Conservation (phyloP, 2,888 invertebrate genomes). For the Amiota minor region DNA sequence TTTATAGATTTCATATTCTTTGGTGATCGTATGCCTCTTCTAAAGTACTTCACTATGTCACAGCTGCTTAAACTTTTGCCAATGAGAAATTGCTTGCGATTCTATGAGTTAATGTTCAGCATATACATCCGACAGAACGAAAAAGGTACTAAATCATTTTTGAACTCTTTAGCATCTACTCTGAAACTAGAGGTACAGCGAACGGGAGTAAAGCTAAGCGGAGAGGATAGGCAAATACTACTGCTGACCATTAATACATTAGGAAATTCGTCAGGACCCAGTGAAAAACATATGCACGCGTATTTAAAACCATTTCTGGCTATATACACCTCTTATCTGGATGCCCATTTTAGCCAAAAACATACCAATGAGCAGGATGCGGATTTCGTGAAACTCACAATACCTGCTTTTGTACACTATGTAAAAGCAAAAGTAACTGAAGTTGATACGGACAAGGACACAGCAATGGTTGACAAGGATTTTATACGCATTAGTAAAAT, state of each 20-base stretch:
- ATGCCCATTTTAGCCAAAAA: not conserved
- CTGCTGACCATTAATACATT: constrained; percentile 63
- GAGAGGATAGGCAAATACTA: constrained; percentile 57
- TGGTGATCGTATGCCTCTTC: constrained; percentile 63
- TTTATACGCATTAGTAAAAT: constrained; percentile 70
- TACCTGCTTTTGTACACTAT: constrained; percentile 52
- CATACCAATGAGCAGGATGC: not conserved
- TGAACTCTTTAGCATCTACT: constrained; percentile 40
- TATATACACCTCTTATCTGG: constrained; percentile 45
- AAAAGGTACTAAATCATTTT: constrained; percentile 56
- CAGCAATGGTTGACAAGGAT: constrained; percentile 60
- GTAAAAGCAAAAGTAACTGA: constrained; percentile 42
- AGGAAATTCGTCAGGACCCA: constrained; percentile 48
- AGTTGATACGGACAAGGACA: not conserved
- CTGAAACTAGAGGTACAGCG: not conserved
- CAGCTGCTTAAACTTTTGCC: constrained; percentile 60
- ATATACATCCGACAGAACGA: constrained; percentile 53
- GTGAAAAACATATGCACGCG: constrained; percentile 50
- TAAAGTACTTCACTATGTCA: constrained; percentile 57
- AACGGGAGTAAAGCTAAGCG: constrained; percentile 30
- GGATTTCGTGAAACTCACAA: constrained; percentile 3
- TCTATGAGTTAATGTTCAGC: constrained; percentile 66
- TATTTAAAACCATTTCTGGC: constrained; percentile 55
- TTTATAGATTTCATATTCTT: no score
- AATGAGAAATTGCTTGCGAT: constrained; percentile 48